These are phyloP conservation scores for Drosophila subsilvestris DNA, from an alignment of 2,888 invertebrate species.

Conservation along the genomic window DNA sequence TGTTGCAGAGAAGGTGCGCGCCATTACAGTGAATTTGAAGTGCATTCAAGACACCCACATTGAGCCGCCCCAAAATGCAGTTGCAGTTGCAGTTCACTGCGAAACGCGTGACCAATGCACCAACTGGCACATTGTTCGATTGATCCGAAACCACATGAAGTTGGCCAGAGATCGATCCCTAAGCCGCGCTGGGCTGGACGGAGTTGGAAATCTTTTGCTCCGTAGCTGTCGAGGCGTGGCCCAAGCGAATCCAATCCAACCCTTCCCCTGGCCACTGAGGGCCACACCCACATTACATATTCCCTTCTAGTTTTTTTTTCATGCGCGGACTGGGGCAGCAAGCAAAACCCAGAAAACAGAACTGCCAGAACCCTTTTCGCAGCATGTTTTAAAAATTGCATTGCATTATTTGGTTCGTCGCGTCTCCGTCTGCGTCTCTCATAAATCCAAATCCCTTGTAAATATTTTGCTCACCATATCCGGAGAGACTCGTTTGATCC, in stretches of 20 bases:
- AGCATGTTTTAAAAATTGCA: slow-evolving; percentile 27
- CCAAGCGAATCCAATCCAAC: slow-evolving; percentile 49
- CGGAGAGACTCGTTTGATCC: slow-evolving; percentile 29
- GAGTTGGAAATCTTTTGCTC: background rate
- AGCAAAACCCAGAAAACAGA: background rate
- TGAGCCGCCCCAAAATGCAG: slow-evolving; percentile 19
- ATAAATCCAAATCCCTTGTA: slow-evolving; percentile 28
- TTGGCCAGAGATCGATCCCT: slow-evolving; percentile 35
- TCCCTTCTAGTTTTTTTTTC: slow-evolving; percentile 7
- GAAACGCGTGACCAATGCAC: slow-evolving; percentile 42
- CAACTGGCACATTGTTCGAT: background rate
- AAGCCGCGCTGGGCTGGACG: slow-evolving; percentile 31
- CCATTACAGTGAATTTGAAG: slow-evolving; percentile 59
- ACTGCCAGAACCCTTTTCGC: slow-evolving; percentile 35
- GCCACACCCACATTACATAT: slow-evolving; percentile 53
- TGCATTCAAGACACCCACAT: slow-evolving; percentile 44
- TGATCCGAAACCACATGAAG: slow-evolving; percentile 42
- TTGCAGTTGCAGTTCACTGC: background rate
- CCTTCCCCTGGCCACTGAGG: slow-evolving; percentile 54
- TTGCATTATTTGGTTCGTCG: slow-evolving; percentile 15
- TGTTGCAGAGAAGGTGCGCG: slow-evolving; percentile 50
- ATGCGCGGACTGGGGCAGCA: slow-evolving; percentile 15
- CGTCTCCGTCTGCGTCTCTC: background rate
- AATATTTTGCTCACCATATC: slow-evolving; percentile 39
- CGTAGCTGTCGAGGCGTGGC: slow-evolving; percentile 11